Conservation (phyloP, 2,888 invertebrate genomes). For the Oeneis ivallda region DNA sequence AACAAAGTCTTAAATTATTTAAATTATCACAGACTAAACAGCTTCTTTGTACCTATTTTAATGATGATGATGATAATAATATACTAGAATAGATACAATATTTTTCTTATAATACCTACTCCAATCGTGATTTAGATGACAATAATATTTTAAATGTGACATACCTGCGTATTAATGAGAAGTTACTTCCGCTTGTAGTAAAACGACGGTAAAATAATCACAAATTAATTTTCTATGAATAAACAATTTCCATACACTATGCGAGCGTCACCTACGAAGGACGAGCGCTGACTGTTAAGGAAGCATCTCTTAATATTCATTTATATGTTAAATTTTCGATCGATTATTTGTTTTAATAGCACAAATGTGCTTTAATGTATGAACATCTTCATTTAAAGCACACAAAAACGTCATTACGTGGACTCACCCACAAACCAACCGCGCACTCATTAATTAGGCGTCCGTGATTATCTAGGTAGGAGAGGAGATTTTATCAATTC, state of each 20-base stretch:
- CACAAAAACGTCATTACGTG: conserved; percentile 2
- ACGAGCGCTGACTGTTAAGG: conserved; percentile 60
- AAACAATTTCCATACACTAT: conserved; percentile 25
- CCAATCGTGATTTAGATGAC: background rate
- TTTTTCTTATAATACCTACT: too few relatives aligned
- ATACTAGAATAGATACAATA: too few relatives aligned
- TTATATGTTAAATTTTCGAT: conserved; percentile 26
- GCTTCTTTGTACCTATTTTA: too few relatives aligned
- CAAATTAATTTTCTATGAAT: conserved; percentile 16
- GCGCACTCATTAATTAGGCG: background rate
- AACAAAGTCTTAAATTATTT: too few relatives aligned
- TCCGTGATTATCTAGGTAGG: background rate
- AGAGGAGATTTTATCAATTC: background rate
- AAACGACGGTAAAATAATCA: conserved; percentile 3
- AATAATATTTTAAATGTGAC: background rate
- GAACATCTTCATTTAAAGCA: background rate
- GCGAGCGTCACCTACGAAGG: conserved; percentile 52
- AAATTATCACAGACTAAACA: too few relatives aligned
- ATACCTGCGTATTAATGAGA: background rate
- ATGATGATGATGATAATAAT: too few relatives aligned
- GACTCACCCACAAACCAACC: conserved; percentile 10
- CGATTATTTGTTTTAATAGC: conserved; percentile 29
- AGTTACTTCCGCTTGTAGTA: conserved; percentile 5
- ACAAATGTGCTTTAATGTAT: background rate
- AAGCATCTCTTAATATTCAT: conserved; percentile 49